phyloP scores from a whole-genome alignment of 2,888 invertebrate genomes.

The Escarpia spicata region DNA sequence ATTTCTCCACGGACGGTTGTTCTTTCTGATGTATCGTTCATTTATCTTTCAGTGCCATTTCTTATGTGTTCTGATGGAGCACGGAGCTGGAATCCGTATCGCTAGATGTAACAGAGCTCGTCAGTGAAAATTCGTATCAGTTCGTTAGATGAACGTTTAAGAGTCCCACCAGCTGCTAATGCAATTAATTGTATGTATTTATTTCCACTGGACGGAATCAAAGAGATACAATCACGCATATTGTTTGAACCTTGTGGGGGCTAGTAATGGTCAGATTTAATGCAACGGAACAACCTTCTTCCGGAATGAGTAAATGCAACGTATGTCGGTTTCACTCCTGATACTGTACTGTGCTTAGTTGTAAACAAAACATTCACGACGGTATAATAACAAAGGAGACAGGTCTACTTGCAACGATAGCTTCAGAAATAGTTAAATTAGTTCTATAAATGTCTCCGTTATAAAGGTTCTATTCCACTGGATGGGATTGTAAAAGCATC shows the following conservation, averaged over 20 bases:
- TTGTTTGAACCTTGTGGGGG: not conserved
- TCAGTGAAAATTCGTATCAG: not conserved
- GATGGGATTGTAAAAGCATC: not conserved
- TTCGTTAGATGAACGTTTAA: not conserved
- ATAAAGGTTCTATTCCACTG: not conserved
- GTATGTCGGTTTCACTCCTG: not conserved
- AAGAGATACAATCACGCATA: not conserved
- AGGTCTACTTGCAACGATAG: not conserved
- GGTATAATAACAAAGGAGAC: not conserved
- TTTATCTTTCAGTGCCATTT: not conserved
- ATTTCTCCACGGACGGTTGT: not conserved
- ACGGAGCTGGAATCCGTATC: not conserved
- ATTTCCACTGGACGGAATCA: conserved; percentile 1
- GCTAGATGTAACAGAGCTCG: not conserved
- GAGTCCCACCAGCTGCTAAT: not conserved
- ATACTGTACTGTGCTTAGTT: not conserved
- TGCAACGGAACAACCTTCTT: not conserved
- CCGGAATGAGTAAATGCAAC: not conserved
- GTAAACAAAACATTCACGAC: not conserved
- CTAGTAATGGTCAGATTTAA: not conserved
- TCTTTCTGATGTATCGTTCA: not conserved
- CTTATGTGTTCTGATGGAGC: not conserved
- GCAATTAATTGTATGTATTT: not conserved
- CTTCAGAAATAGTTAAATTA: not conserved
- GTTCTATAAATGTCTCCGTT: not conserved